Evolutionary conservation across 2,888 invertebrate species (phyloP), one percentile per base, ranked within the genome.

Genomic region (Bhutanitis thaidina): DNA sequence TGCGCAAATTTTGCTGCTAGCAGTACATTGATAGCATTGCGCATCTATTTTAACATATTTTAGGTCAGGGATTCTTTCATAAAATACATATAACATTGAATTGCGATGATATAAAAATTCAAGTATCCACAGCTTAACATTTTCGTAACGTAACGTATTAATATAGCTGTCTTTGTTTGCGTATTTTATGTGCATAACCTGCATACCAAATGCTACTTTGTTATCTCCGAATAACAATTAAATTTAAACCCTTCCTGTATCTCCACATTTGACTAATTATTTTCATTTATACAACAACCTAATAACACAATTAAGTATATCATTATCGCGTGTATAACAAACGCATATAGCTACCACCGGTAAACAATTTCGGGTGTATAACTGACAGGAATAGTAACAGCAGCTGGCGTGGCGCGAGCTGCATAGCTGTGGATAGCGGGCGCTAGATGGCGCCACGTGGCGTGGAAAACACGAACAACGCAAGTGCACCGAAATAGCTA

Each of bases 401-500:
- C 77, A 79, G 80, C 79, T 81, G 80, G 77, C 74, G 74, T 81
- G 80, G 77, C 74, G 74, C 61, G 59, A 68, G 65, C 69, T 73
- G 69, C 69, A 65, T 61, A 57, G 20, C 69, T 78, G 72, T 65
- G 59, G 67, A 70, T 71, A 57, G 61, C 66, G 62, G 62, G 65
- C 67, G 67, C 75, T 83, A 89, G 88, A 85, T 88, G 88, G 88
- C 86, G 81, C 78, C 71, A 74, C 69, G 65, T 68, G 71, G 62
- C 60, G 63, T 64, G 67, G 62, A 73, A 71, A 69, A 68, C 65
- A 67, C 61, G 57, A 50, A 69, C 71, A 61, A 72, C 79, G 83
- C 78, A 77, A 78, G 83, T 78, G 84, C 77, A 79, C 87, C 65
- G 71, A 87, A 89, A 89, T 89, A 89, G 85, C 69, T 65, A 63